Evolutionary conservation across 2,888 invertebrate species (phyloP).

Genomic region (Caenorhabditis sp.): DNA sequence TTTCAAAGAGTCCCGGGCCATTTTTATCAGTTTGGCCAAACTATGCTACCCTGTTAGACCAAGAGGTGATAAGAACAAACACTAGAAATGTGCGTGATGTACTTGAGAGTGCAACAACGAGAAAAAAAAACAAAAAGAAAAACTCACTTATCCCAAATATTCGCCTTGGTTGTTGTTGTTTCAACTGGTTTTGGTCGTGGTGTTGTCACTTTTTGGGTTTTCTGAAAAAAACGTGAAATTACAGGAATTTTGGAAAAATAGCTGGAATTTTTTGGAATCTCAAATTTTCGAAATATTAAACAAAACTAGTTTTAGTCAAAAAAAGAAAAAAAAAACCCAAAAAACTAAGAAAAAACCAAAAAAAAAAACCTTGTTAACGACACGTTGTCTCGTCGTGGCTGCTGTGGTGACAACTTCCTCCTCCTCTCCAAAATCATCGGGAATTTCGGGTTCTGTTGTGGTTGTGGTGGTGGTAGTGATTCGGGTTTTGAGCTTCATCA

Average conservation of each 20-base stretch:
- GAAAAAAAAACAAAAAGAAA: neutral
- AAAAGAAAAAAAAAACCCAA: constrained; percentile 6
- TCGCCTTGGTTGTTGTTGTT: constrained; percentile 50
- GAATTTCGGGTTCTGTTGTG: constrained; percentile 14
- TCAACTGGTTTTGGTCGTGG: constrained; percentile 25
- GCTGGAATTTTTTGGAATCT: neutral
- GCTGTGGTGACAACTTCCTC: constrained; percentile 26
- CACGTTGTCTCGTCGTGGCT: constrained; percentile 20
- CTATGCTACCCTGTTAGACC: too few species aligned
- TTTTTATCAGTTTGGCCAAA: too few species aligned
- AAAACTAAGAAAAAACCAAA: constrained; percentile 3
- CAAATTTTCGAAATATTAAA: too few species aligned
- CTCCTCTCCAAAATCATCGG: constrained; percentile 28
- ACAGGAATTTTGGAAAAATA: neutral
- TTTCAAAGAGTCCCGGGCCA: too few species aligned
- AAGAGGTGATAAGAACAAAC: neutral
- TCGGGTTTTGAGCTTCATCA: constrained; percentile 40
- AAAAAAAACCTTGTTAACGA: constrained; percentile 15
- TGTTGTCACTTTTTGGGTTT: constrained; percentile 3
- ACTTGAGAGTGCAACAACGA: constrained; percentile 8
- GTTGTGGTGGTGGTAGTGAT: constrained; percentile 31
- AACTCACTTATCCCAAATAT: constrained; percentile 60
- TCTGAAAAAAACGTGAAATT: constrained; percentile 16
- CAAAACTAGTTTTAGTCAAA: too few species aligned
- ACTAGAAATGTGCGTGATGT: constrained; percentile 24